Evolutionary conservation across 2,888 invertebrate species (phyloP).

Genomic region (Lepetodrilus schrolli): DNA sequence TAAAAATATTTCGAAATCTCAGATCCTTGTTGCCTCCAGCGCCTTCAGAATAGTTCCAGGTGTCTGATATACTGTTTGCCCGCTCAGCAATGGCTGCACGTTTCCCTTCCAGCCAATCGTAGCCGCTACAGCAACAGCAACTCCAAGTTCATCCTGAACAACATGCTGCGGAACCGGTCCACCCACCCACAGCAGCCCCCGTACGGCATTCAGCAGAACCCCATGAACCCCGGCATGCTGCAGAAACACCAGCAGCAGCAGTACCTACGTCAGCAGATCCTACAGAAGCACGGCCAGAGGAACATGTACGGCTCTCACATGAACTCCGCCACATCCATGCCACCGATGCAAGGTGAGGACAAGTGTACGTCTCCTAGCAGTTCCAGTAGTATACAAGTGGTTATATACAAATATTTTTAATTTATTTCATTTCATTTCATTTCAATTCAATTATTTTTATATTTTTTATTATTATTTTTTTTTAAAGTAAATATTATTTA

Average conservation of each 20-base stretch:
- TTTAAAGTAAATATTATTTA: too few species aligned
- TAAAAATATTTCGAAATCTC: too few species aligned
- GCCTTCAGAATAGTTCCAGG: too few species aligned
- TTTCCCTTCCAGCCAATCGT: too few species aligned
- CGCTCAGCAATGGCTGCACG: too few species aligned
- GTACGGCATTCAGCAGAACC: conserved; percentile 44
- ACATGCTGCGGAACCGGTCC: conserved; percentile 29
- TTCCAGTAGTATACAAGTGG: too few species aligned
- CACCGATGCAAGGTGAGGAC: conserved; percentile 40
- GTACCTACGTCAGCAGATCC: conserved; percentile 51
- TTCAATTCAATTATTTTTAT: too few species aligned
- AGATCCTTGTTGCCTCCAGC: too few species aligned
- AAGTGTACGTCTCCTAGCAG: background rate
- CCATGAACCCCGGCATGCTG: conserved; percentile 40
- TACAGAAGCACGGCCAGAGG: conserved; percentile 47
- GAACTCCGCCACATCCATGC: conserved; percentile 35
- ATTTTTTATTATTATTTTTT: too few species aligned
- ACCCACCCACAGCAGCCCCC: conserved; percentile 33
- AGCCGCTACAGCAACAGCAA: background rate
- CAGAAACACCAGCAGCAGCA: conserved; percentile 52
- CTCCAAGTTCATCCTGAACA: conserved; percentile 31
- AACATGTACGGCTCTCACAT: conserved; percentile 30
- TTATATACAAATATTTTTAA: too few species aligned
- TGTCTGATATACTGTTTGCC: too few species aligned
- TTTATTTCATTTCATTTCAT: too few species aligned